These are phyloP conservation scores for Uropsilus gracilis DNA, from an alignment of 2,113 vertebrate species.

Conservation along the genomic window DNA sequence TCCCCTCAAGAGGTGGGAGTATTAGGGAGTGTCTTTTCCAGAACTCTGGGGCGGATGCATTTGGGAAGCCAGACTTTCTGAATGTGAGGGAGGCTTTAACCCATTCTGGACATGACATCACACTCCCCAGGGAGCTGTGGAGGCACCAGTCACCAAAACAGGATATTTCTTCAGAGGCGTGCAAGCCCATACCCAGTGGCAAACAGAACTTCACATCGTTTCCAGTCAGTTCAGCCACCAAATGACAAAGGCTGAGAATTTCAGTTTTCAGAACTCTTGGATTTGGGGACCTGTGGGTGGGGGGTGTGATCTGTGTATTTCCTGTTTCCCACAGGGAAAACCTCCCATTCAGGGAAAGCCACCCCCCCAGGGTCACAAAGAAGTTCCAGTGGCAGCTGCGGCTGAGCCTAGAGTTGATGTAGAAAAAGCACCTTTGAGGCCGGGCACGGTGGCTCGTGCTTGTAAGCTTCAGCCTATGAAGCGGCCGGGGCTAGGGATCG, in stretches of 20 bases:
- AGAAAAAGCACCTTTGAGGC: too few species aligned
- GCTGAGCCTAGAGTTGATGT: not conserved
- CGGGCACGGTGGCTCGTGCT: too few species aligned
- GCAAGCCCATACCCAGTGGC: not conserved
- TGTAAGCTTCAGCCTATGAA: too few species aligned
- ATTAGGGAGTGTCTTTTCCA: too few species aligned
- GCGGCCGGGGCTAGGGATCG: too few species aligned
- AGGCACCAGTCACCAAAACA: rapidly evolving
- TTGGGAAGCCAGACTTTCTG: not conserved
- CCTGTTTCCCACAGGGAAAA: not conserved
- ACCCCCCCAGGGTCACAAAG: not conserved
- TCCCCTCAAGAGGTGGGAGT: not conserved
- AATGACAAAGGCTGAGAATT: not conserved
- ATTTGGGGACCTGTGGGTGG: not conserved
- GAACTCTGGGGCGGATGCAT: not conserved
- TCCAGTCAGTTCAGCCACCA: not conserved
- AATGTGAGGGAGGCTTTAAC: not conserved
- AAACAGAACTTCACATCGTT: not conserved
- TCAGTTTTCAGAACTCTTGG: not conserved
- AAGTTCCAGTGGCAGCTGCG: not conserved
- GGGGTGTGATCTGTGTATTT: not conserved
- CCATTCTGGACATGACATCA: not conserved
- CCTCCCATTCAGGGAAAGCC: not conserved
- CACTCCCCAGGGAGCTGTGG: not conserved
- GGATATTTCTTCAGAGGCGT: not conserved